phyloP scores from a whole-genome alignment of 2,888 invertebrate species.

The Tipula confusa region DNA sequence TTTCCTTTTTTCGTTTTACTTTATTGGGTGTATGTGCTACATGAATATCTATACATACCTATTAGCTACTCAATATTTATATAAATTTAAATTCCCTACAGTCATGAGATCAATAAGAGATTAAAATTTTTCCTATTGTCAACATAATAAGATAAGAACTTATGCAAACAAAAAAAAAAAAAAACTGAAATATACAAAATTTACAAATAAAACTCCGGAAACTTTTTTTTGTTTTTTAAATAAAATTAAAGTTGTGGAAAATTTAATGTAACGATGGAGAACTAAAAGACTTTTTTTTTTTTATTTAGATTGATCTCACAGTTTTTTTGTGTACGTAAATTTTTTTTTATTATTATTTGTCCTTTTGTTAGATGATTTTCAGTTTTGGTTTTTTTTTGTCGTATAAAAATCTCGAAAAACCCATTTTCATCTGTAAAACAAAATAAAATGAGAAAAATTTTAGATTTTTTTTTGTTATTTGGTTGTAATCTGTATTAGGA shows the following conservation, averaged over 20 bases:
- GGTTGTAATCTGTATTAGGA: background rate
- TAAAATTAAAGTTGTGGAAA: background rate
- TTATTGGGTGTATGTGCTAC: background rate
- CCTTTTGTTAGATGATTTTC: background rate
- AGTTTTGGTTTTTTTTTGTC: background rate
- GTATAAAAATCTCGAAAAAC: background rate
- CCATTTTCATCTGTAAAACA: background rate
- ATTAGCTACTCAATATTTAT: background rate
- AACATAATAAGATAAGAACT: conserved; percentile 5
- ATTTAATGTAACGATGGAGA: background rate
- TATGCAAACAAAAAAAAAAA: background rate
- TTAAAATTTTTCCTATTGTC: conserved; percentile 12
- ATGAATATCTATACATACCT: background rate
- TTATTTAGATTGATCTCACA: background rate
- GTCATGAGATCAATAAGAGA: conserved; percentile 1
- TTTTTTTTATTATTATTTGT: background rate
- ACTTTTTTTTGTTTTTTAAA: background rate
- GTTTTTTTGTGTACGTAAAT: background rate
- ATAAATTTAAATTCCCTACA: background rate
- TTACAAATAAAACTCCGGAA: background rate
- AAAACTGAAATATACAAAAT: background rate
- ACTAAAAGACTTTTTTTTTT: background rate
- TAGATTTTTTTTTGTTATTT: background rate
- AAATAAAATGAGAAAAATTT: background rate
- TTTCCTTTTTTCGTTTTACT: no score